phyloP scores from a whole-genome alignment of 1,140 invertebrate species.

The Tenebrio molitor region DNA sequence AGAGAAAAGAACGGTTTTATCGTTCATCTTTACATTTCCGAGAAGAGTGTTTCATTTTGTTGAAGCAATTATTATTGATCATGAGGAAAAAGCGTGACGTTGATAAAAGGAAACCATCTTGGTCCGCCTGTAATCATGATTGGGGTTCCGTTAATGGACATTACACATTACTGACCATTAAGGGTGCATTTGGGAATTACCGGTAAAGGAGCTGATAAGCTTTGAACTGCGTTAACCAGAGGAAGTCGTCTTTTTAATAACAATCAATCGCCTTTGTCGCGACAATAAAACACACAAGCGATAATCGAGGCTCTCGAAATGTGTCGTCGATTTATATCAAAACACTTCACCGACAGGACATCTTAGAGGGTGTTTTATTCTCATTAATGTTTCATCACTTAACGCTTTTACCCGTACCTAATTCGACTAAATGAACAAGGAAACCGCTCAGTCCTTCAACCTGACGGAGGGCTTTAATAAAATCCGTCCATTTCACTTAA shows the following conservation, averaged over 20 bases:
- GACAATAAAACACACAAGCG: too few relatives aligned
- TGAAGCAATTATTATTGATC: background rate
- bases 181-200: background rate
- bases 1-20: background rate
- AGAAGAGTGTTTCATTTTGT: too few relatives aligned
- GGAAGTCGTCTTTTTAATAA: too few relatives aligned
- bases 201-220: background rate
- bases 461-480: conserved; percentile 26
- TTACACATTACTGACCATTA: background rate
- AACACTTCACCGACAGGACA: conserved; percentile 3
- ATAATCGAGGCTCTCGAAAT: too few relatives aligned
- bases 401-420: conserved; percentile 19
- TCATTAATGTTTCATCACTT: conserved; percentile 30
- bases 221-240: too few relatives aligned
- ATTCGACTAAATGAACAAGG: conserved; percentile 22
- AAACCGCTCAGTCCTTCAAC: conserved; percentile 29
- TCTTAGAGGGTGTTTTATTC: conserved; percentile 13
- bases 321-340: background rate
- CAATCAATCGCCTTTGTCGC: too few relatives aligned
- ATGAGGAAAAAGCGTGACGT: background rate
- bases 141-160: background rate
- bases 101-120: background rate
- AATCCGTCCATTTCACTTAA: conserved; percentile 1
- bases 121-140: background rate
- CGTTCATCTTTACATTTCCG: background rate